Evolutionary conservation across 2,113 vertebrate species (phyloP).

Genomic region (Elachura formosa): DNA sequence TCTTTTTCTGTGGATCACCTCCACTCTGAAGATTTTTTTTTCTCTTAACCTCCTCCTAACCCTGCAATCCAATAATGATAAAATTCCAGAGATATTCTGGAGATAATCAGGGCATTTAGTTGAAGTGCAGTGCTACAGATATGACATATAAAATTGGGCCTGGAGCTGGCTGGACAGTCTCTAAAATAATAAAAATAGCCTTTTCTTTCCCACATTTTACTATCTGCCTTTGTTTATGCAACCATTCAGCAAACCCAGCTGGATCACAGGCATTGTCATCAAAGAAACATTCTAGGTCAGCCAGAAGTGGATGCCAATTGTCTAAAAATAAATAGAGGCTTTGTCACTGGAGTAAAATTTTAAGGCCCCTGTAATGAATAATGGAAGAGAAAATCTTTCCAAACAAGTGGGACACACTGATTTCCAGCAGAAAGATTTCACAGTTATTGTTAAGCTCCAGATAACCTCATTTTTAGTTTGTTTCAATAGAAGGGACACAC

Average conservation of each 20-base stretch:
- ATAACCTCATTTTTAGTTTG: constrained; percentile 8
- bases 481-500: not conserved
- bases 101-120: not conserved
- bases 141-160: not conserved
- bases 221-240: constrained; percentile 59
- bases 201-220: constrained; percentile 49
- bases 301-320: constrained; percentile 53
- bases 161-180: not conserved
- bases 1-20: not conserved
- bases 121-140: not conserved
- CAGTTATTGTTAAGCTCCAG: not conserved
- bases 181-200: constrained; percentile 25
- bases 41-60: constrained; percentile 1
- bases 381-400: constrained; percentile 15
- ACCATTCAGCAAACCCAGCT: constrained; percentile 57
- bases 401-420: constrained; percentile 15
- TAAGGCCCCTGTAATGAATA: constrained; percentile 51
- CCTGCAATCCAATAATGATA: not conserved
- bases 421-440: constrained; percentile 38
- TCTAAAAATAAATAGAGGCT: constrained; percentile 53
- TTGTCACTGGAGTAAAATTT: constrained; percentile 50
- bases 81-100: constrained; percentile 21
- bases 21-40: not conserved
- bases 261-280: constrained; percentile 46
- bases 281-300: constrained; percentile 53